These are phyloP conservation scores for Tipula lateralis DNA, from an alignment of 2,888 invertebrate species.

Conservation along the genomic window DNA sequence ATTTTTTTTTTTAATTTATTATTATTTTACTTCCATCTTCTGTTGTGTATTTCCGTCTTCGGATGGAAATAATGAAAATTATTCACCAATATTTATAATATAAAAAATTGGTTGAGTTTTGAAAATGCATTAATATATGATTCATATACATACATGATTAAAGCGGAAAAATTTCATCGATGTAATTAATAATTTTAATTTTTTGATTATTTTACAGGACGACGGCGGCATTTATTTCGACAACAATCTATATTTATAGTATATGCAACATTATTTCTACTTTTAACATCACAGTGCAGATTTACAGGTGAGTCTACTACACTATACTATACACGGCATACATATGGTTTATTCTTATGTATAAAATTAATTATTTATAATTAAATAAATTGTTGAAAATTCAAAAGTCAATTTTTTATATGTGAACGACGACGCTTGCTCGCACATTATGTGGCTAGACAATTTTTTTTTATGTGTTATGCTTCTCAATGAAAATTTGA, in stretches of 20 bases:
- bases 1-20: background rate
- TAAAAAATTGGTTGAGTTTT: background rate
- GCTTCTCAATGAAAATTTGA: conserved; percentile 24
- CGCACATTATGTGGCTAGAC: conserved; percentile 14
- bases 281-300: conserved; percentile 12
- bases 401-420: background rate
- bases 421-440: background rate
- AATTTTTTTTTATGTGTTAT: background rate
- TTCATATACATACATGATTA: background rate
- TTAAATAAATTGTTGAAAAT: background rate
- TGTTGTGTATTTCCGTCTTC: background rate
- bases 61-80: conserved; percentile 5
- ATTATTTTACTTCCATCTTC: background rate
- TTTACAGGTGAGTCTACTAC: background rate
- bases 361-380: background rate
- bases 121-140: background rate
- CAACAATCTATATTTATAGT: background rate
- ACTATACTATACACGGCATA: background rate
- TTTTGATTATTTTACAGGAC: background rate
- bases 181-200: background rate
- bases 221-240: conserved; percentile 14
- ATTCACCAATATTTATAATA: background rate
- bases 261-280: conserved; percentile 25
- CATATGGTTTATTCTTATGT: too few relatives aligned
- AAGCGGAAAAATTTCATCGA: background rate